These are phyloP conservation scores for Apostichopus californicus DNA, from an alignment of 35 echinoderm and acorn worm genomes.

Conservation along the genomic window DNA sequence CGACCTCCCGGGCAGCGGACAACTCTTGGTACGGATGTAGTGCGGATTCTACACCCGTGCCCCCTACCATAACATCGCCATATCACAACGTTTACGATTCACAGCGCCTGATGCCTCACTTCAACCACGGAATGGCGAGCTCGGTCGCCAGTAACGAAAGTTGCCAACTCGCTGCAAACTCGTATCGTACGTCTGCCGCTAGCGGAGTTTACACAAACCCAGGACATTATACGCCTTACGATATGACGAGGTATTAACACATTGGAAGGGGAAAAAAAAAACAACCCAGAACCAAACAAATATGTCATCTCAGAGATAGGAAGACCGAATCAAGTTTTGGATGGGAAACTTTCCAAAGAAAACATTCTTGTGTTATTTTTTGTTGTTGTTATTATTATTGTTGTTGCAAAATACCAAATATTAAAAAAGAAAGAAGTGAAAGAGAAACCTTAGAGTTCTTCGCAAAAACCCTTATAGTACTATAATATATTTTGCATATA, in stretches of 20 bases:
- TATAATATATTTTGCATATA: not conserved
- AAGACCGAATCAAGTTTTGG: not conserved
- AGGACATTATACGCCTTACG: constrained; percentile 83
- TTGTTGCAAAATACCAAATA: constrained; percentile 45
- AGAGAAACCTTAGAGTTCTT: not conserved
- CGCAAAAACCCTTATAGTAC: not conserved
- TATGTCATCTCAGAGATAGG: too few relatives aligned
- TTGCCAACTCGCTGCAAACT: constrained; percentile 67
- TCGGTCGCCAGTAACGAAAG: constrained; percentile 69
- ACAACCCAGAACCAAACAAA: not conserved
- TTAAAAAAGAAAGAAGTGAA: not conserved
- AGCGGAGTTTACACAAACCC: constrained; percentile 72
- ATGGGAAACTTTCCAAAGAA: not conserved
- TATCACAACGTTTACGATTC: constrained; percentile 83
- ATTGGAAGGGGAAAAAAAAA: not conserved
- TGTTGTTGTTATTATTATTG: not conserved
- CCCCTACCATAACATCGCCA: constrained; percentile 55
- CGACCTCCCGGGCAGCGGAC: constrained; percentile 52
- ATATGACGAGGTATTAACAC: constrained; percentile 45
- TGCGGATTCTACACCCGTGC: constrained; percentile 48
- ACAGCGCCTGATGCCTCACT: constrained; percentile 69
- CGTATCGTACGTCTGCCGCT: constrained; percentile 68
- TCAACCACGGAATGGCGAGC: constrained; percentile 65
- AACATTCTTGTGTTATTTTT: not conserved
- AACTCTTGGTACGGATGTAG: constrained; percentile 78